Evolutionary conservation across 2,797 vertebrate genomes (phyloP).

Genomic region (Leptatherina wallacei): DNA sequence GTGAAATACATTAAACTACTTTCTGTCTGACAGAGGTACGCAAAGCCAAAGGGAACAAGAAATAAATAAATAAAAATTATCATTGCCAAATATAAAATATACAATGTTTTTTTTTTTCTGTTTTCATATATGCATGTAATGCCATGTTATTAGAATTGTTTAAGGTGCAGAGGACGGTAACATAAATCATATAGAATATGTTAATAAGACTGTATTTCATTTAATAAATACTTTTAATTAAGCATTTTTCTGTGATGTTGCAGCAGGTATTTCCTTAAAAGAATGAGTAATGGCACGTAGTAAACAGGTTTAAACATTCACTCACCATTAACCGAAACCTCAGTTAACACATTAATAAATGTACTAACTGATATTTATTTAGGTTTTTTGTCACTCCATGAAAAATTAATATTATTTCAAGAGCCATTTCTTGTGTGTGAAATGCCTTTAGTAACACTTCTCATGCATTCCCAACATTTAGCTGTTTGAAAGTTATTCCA

Average conservation of each 20-base stretch:
- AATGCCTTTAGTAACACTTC: slow-evolving; percentile 19
- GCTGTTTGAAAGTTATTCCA: background rate
- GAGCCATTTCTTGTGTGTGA: slow-evolving; percentile 1
- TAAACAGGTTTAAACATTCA: slow-evolving; percentile 10
- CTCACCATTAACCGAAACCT: slow-evolving; percentile 2
- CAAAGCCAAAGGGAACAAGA: slow-evolving; percentile 22
- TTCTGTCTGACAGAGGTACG: background rate
- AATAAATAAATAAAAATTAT: background rate
- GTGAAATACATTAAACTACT: background rate
- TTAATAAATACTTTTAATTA: slow-evolving; percentile 81
- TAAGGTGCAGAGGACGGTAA: slow-evolving; percentile 38
- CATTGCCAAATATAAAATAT: slow-evolving; percentile 27
- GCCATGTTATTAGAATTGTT: slow-evolving; percentile 29
- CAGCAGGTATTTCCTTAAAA: slow-evolving; percentile 38
- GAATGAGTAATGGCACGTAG: slow-evolving; percentile 26
- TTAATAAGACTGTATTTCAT: slow-evolving; percentile 33
- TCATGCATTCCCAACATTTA: slow-evolving; percentile 43
- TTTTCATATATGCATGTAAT: slow-evolving; percentile 36
- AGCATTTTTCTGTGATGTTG: slow-evolving; percentile 48
- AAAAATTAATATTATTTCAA: slow-evolving; percentile 16
- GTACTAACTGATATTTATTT: slow-evolving; percentile 26
- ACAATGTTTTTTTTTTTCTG: slow-evolving; percentile 7
- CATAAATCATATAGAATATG: slow-evolving; percentile 16
- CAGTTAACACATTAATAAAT: slow-evolving; percentile 41
- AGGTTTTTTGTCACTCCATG: slow-evolving; percentile 13